Evolutionary conservation across 37 sponge, comb jelly and placozoan genomes (phyloP), one percentile per base, ranked within the genome.

Genomic region (Amphimedon queenslandica): DNA sequence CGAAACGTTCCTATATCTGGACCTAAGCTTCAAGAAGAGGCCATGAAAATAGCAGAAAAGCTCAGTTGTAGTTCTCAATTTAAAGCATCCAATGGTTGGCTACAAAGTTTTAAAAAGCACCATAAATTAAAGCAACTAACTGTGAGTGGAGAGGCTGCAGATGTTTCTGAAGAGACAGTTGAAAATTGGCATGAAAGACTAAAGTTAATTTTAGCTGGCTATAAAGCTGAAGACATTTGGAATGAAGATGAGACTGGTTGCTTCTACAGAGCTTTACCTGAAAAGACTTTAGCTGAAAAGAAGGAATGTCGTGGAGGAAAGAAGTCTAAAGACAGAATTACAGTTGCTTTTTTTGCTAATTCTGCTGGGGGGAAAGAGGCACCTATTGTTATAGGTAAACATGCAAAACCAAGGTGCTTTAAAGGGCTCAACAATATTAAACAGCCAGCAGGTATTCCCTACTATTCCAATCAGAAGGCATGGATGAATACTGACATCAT

Each of bases 51-150:
- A 42, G 80, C 80, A 28, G 0, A 28, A 2, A 3, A 36, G 20
- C 5, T 79, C n/a, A 71, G 51, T 8, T 5, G 16, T 3, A 55
- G 20, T 32, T 10, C 42, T 60, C 5, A 11, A n/a, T n/a, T n/a
- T n/a, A 76, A 76, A 61, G 82, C 74, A 33, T 73, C 82, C 40
- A 82, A 82, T 82, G 76, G 83, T 8, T 75, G 76, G 83, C 25
- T 82, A 35, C 60, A 82, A 13, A 60, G 71, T 24, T 82, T 82
- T 65, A 82, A 75, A 56, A 41, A 75, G 42, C 43, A 71, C 24
- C 70, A 81, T 63, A 74, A 75, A 61, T 63, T 75, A 24, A 40
- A 32, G 27, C 68, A 69, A 31, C 37, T 69, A 2, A 34, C 42
- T 37, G 58, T 72, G 28, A 81, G 75, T 56, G 57, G 68, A 30